These are phyloP conservation scores for Himalopsyche phryganea DNA, from an alignment of 1,140 invertebrate genomes.

Conservation along the genomic window DNA sequence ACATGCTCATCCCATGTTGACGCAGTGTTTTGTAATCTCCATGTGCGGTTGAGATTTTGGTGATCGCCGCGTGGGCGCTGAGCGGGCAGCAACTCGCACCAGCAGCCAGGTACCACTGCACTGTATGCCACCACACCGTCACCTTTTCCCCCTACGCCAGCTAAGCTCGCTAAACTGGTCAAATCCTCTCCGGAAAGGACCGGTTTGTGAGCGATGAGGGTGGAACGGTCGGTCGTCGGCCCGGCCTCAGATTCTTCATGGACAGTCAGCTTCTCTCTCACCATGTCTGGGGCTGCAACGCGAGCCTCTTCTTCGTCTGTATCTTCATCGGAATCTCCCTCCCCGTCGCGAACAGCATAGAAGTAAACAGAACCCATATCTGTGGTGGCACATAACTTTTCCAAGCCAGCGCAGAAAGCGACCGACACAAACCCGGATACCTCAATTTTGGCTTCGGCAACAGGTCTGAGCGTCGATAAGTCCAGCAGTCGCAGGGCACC, in stretches of 20 bases:
- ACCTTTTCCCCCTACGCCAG: constrained; percentile 46
- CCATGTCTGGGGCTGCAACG: constrained; percentile 37
- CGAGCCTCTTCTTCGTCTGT: constrained; percentile 60
- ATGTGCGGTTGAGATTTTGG: constrained; percentile 76
- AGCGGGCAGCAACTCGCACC: constrained; percentile 87
- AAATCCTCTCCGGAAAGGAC: constrained; percentile 43
- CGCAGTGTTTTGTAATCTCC: constrained; percentile 81
- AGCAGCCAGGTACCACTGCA: constrained; percentile 87
- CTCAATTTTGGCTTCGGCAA: constrained; percentile 62
- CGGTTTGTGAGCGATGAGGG: constrained; percentile 43
- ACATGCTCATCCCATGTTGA: constrained; percentile 90
- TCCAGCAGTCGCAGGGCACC: constrained; percentile 67
- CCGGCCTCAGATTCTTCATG: constrained; percentile 48
- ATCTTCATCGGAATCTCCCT: constrained; percentile 66
- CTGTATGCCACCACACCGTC: constrained; percentile 66
- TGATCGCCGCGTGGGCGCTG: constrained; percentile 81
- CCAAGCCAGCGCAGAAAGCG: constrained; percentile 75
- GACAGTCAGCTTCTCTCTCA: constrained; percentile 19
- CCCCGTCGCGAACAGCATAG: constrained; percentile 69
- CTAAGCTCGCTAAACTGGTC: constrained; percentile 43
- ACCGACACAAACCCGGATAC: constrained; percentile 70
- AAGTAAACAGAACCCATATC: constrained; percentile 76
- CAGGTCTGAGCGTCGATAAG: constrained; percentile 59
- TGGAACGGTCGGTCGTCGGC: constrained; percentile 37
- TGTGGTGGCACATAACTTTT: constrained; percentile 79